These are phyloP conservation scores for Apogon hyalosoma DNA, from an alignment of 2,797 vertebrate species.

Conservation along the genomic window DNA sequence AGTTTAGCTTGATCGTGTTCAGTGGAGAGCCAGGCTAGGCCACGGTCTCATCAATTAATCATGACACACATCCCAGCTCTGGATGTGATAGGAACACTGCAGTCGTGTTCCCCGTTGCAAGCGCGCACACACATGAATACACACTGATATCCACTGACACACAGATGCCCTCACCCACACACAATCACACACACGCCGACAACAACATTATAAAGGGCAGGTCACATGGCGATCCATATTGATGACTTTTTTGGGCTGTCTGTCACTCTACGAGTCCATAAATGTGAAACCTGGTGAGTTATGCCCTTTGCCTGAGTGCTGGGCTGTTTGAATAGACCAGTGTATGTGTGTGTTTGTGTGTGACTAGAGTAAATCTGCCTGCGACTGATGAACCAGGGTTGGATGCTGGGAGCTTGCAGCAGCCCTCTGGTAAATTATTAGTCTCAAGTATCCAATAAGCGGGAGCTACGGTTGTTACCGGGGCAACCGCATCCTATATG, in stretches of 20 bases:
- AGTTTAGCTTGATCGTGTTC: conserved; percentile 79
- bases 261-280: conserved; percentile 48
- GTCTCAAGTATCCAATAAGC: conserved; percentile 61
- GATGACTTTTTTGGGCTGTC: conserved; percentile 57
- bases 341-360: conserved; percentile 35
- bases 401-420: conserved; percentile 56
- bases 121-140: conserved; percentile 24
- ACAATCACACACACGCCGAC: conserved; percentile 31
- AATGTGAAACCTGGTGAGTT: conserved; percentile 48
- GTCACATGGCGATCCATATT: conserved; percentile 50
- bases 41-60: conserved; percentile 83
- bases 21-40: conserved; percentile 65
- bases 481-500: conserved; percentile 50
- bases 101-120: conserved; percentile 51
- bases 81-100: conserved; percentile 72
- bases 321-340: conserved; percentile 37
- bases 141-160: conserved; percentile 18
- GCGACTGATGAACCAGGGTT: conserved; percentile 50
- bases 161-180: conserved; percentile 6
- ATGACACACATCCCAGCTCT: conserved; percentile 74
- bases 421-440: conserved; percentile 60
- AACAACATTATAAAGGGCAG: conserved; percentile 50
- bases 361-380: conserved; percentile 54
- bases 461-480: conserved; percentile 31
- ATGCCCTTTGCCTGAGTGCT: conserved; percentile 38